phyloP scores from a whole-genome alignment of 2,888 invertebrate genomes.

The Desoria tigrina region DNA sequence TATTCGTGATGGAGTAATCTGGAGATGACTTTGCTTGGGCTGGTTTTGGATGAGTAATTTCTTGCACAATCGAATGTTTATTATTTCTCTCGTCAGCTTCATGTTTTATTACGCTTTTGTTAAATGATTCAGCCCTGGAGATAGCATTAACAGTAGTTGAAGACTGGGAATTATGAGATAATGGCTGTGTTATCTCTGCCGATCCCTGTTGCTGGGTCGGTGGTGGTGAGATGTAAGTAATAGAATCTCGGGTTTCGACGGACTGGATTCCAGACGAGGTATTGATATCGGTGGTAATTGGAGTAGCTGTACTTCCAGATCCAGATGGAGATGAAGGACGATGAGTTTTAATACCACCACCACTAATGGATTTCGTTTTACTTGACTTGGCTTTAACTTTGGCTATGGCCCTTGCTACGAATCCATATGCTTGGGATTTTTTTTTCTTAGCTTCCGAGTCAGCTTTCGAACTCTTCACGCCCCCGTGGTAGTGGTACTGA shows the following conservation, averaged over 20 bases:
- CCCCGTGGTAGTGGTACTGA: slow-evolving; percentile 29
- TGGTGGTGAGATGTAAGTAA: slow-evolving; percentile 25
- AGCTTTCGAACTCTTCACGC: not conserved
- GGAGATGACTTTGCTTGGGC: not conserved
- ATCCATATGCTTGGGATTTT: slow-evolving; percentile 25
- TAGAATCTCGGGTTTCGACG: slow-evolving; percentile 22
- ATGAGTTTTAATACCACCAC: not conserved
- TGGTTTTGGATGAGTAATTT: not conserved
- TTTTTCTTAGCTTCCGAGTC: not conserved
- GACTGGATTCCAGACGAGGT: slow-evolving; percentile 7
- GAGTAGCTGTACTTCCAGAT: too few species aligned
- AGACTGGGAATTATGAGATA: not conserved
- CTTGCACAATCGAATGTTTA: too few species aligned
- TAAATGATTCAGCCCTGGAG: slow-evolving; percentile 13
- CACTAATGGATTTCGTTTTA: slow-evolving; percentile 14
- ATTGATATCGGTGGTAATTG: not conserved
- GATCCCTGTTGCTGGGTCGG: slow-evolving; percentile 18
- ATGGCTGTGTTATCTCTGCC: slow-evolving; percentile 3
- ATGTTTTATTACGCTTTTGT: slow-evolving; percentile 8
- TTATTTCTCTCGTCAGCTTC: not conserved
- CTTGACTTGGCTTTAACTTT: slow-evolving; percentile 43
- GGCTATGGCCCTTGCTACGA: slow-evolving; percentile 44
- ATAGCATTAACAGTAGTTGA: not conserved
- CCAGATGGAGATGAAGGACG: too few species aligned
- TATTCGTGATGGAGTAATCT: not conserved